phyloP scores from a whole-genome alignment of 2,888 invertebrate genomes.

The Drosophila koepferae region DNA sequence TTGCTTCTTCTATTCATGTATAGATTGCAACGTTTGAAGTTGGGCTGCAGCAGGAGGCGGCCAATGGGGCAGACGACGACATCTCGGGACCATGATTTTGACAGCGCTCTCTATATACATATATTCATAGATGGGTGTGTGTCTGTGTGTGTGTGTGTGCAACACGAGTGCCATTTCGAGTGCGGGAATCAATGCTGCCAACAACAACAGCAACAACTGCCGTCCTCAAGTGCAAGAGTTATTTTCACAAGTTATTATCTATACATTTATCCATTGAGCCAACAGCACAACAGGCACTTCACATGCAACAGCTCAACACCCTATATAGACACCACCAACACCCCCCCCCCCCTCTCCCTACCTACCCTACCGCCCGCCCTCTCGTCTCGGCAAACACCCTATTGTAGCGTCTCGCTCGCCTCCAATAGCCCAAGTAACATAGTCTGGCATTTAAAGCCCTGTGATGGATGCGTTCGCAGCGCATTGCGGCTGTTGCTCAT shows the following conservation, averaged over 20 bases:
- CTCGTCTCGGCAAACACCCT: not conserved
- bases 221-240: slow-evolving; percentile 75
- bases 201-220: slow-evolving; percentile 30
- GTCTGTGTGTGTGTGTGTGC: slow-evolving; percentile 18
- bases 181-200: slow-evolving; percentile 40
- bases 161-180: slow-evolving; percentile 19
- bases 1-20: slow-evolving; percentile 8
- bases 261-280: slow-evolving; percentile 76
- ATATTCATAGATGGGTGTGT: slow-evolving; percentile 1
- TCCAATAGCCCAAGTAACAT: not conserved
- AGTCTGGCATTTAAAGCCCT: slow-evolving; percentile 51
- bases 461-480: slow-evolving; percentile 58
- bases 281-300: slow-evolving; percentile 55
- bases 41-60: slow-evolving; percentile 11
- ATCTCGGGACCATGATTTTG: slow-evolving; percentile 67
- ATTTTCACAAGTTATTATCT: slow-evolving; percentile 79
- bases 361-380: not conserved
- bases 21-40: slow-evolving; percentile 31
- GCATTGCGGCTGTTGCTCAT: slow-evolving; percentile 58
- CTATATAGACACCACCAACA: slow-evolving; percentile 6
- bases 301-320: slow-evolving; percentile 52
- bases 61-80: slow-evolving; percentile 42
- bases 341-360: not conserved
- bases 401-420: not conserved
- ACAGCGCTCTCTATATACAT: slow-evolving; percentile 35